phyloP scores from a whole-genome alignment of 2,888 invertebrate species.

The Trypoxylon attenuatum region DNA sequence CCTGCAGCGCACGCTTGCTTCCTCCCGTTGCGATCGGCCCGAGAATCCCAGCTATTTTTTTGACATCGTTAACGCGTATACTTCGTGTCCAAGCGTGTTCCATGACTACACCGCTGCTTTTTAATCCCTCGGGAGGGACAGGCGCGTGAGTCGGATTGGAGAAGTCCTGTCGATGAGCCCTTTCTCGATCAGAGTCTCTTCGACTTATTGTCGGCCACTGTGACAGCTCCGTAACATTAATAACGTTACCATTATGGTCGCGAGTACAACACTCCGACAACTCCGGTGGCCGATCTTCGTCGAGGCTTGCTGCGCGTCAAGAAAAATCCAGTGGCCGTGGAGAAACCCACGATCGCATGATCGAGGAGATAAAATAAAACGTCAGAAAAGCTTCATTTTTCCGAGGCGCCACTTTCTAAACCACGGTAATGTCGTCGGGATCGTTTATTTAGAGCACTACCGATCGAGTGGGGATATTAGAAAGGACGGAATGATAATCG shows the following conservation, averaged over 20 bases:
- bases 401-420: conserved; percentile 55
- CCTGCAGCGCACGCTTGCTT: not conserved
- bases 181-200: too few species aligned
- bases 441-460: conserved; percentile 41
- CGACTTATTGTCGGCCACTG: too few species aligned
- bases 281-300: too few species aligned
- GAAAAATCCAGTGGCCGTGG: not conserved
- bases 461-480: conserved; percentile 53
- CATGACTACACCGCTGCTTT: not conserved
- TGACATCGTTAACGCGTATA: too few species aligned
- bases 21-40: not conserved
- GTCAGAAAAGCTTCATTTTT: conserved; percentile 37
- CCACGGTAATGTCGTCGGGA: conserved; percentile 30
- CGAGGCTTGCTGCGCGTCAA: too few species aligned
- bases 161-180: not conserved
- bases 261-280: too few species aligned
- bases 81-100: too few species aligned
- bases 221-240: too few species aligned
- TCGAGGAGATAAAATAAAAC: not conserved
- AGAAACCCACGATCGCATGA: conserved; percentile 10
- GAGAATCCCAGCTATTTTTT: not conserved
- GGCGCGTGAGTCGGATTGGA: not conserved
- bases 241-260: too few species aligned
- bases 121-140: not conserved
- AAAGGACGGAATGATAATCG: conserved; percentile 60